These are phyloP conservation scores for Odontothrips loti DNA, from an alignment of 2,888 invertebrate genomes.

Conservation along the genomic window DNA sequence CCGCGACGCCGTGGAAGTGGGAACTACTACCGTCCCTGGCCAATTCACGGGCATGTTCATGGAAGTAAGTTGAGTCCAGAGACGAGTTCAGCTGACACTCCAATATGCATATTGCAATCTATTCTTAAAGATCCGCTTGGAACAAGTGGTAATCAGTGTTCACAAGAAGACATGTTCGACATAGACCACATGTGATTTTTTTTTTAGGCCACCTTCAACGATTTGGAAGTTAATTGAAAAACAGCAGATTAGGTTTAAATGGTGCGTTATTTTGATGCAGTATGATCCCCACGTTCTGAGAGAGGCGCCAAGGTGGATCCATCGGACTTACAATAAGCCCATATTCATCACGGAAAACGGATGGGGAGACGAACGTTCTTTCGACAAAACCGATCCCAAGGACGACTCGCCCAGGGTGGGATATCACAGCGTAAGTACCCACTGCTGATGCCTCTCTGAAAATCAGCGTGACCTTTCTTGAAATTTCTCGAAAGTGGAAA, in stretches of 20 bases:
- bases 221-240: not conserved
- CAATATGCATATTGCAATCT: too few relatives aligned
- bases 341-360: not conserved
- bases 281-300: not conserved
- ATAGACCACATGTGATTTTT: too few relatives aligned
- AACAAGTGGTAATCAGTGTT: too few relatives aligned
- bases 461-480: too few relatives aligned
- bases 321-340: not conserved
- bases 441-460: too few relatives aligned
- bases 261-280: not conserved
- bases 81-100: too few relatives aligned
- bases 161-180: too few relatives aligned
- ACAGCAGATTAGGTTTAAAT: not conserved
- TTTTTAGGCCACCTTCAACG: not conserved
- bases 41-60: not conserved
- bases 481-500: too few relatives aligned
- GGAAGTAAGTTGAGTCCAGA: not conserved
- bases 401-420: not conserved
- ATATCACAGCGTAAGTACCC: not conserved
- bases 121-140: too few relatives aligned
- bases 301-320: not conserved
- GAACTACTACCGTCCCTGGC: not conserved
- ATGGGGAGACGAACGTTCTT: not conserved
- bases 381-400: not conserved
- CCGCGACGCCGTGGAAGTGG: not conserved